Base-by-base conservation (phyloP, 1,140 invertebrate genomes). In the Rhizoglyphus robini region DNA sequence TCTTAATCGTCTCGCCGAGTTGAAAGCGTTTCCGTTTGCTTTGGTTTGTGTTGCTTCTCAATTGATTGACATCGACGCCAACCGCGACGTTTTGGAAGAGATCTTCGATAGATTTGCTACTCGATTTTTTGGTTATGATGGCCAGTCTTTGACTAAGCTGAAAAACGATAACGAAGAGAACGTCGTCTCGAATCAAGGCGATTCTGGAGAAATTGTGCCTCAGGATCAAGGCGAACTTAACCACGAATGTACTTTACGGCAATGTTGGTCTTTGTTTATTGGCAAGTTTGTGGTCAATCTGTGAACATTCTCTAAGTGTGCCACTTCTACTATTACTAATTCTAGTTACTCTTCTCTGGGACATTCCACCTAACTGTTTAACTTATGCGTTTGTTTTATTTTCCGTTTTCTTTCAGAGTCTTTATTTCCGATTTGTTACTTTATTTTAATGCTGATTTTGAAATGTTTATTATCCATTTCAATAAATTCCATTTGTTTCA, bases 201-300 rank as follows among this genome's bases (percentile, higher is more conserved):
- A 54, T 32, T 46, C 41, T 15, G 41, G 41, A 15, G 41, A 46
- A 15, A 15, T 23, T 15, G 23, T 23, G 23, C 41, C 23, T 23
- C 23, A 15, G 15, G 41, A 46, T 46, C 41, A 15, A 46, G 41
- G 41, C 41, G 23, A 46, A 46, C n/a, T 15, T 46, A 46, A 46
- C 41, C 23, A 46, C 41, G 41, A 46, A 46, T 15, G 23, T 15
- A 23, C 23, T 46, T 46, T 46, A 23, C 41, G 41, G 15, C 41
- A 46, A 23, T 46, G 41, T 23, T 46, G 41, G 41, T 15, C 41
- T 23, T 15, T 46, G 41, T 46, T 46, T 46, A 46, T 70, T 76
- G 27, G 72, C 74, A 23, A 75, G n/a, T n/a, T n/a, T n/a, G n/a
- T n/a, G n/a, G n/a, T n/a, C n/a, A n/a, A n/a, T n/a, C n/a, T n/a